A percentile compares a stretch with the other conserved stretches of the same genome.
These are phyloP conservation scores for Stenotaenia linearis DNA, from an alignment of 2,888 invertebrate genomes.

Conservation along the genomic window DNA sequence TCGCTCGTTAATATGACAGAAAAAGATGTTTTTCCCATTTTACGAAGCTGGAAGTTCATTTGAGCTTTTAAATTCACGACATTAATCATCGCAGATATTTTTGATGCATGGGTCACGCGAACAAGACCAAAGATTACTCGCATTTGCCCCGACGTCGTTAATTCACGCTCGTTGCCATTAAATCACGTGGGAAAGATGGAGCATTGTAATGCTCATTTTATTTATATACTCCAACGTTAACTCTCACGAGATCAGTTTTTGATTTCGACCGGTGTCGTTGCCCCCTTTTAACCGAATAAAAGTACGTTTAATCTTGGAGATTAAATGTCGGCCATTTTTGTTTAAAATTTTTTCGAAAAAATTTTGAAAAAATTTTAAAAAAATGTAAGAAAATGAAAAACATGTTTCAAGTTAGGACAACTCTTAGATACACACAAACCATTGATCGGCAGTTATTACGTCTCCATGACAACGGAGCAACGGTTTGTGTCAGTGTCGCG, in stretches of 20 bases:
- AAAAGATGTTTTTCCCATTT: background rate
- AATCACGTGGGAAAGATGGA: background rate
- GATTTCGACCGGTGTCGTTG: background rate
- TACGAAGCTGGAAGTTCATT: background rate
- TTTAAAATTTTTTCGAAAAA: background rate
- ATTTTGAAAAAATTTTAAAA: background rate
- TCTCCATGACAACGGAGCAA: background rate
- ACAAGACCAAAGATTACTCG: background rate
- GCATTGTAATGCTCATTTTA: background rate
- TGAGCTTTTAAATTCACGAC: background rate
- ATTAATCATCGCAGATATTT: background rate
- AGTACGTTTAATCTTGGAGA: too few species aligned
- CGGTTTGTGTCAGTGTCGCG: background rate
- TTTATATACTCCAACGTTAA: background rate
- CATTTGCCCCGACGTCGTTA: too few species aligned
- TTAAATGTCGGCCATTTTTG: background rate
- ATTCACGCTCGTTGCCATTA: too few species aligned
- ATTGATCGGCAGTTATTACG: background rate
- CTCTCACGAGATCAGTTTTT: background rate
- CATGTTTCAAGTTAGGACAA: background rate
- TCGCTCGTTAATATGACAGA: too few species aligned
- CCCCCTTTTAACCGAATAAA: background rate
- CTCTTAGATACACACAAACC: background rate
- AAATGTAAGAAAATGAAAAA: background rate
- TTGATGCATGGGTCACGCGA: background rate